Evolutionary conservation across 2,797 vertebrate species (phyloP).

Genomic region (Antrozous pallidus): DNA sequence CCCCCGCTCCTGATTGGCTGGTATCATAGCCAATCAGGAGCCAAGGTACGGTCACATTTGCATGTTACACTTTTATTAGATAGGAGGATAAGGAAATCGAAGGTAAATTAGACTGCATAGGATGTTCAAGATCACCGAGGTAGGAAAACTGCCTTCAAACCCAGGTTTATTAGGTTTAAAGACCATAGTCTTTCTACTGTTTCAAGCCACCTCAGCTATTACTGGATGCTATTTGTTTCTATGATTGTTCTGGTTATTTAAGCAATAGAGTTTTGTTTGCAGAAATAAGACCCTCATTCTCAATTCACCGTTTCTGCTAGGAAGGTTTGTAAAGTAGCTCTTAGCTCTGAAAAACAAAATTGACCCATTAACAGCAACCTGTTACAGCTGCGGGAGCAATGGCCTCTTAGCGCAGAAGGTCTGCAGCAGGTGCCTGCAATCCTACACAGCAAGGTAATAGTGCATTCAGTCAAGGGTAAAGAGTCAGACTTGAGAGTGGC

Average conservation of each 20-base stretch:
- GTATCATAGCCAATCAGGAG: too few relatives aligned
- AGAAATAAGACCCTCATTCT: conserved; percentile 11
- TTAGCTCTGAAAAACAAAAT: conserved; percentile 32
- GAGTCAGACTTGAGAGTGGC: background rate
- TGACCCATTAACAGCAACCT: background rate
- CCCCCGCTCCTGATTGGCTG: too few relatives aligned
- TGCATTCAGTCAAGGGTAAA: background rate
- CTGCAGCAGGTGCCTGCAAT: background rate
- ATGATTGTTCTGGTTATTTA: conserved; percentile 41
- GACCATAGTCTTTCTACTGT: background rate
- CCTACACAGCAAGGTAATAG: background rate
- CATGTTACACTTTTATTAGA: too few relatives aligned
- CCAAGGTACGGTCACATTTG: too few relatives aligned
- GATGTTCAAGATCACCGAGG: background rate
- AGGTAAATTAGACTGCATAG: background rate
- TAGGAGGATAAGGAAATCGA: background rate
- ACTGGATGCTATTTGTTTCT: conserved; percentile 2
- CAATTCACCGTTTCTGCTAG: background rate
- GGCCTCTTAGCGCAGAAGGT: background rate
- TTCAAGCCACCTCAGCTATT: background rate
- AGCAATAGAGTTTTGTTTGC: conserved; percentile 42
- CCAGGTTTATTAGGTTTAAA: conserved; percentile 1
- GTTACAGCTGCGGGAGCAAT: background rate
- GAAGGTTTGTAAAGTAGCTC: background rate
- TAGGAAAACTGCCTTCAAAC: conserved; percentile 5